Percentiles rank a stretch among this genome's conserved stretches.
Evolutionary conservation across 2,113 vertebrate genomes (phyloP).

Genomic region (Rattus rattus): DNA sequence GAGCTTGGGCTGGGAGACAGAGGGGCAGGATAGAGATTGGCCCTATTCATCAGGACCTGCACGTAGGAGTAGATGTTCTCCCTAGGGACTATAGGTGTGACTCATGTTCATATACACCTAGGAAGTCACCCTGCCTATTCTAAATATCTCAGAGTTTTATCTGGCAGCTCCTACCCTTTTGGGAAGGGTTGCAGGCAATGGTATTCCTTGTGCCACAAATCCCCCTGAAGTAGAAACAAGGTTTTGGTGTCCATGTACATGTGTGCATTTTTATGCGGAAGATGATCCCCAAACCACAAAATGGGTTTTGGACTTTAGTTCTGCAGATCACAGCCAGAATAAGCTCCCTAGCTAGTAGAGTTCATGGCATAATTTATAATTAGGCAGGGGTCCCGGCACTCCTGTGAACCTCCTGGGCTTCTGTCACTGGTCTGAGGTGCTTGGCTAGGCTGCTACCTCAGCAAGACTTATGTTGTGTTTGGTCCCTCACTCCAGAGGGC

Average conservation of each 20-base stretch:
- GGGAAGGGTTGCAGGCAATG: neutral
- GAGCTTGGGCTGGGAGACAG: neutral
- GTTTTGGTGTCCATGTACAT: neutral
- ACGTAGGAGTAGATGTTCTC: neutral
- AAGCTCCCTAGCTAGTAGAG: slow-evolving; percentile 53
- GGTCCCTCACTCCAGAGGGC: slow-evolving; percentile 60
- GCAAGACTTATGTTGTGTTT: slow-evolving; percentile 54
- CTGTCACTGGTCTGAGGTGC: slow-evolving; percentile 39
- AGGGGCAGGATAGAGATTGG: neutral
- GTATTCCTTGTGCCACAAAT: neutral
- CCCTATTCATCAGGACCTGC: neutral
- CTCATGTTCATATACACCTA: neutral
- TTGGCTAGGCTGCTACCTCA: slow-evolving; percentile 30
- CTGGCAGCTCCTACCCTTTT: neutral
- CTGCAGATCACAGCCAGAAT: neutral
- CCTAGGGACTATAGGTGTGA: neutral
- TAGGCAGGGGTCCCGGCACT: slow-evolving; percentile 56
- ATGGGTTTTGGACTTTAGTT: neutral
- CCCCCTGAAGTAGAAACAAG: slow-evolving; percentile 27
- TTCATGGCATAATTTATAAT: slow-evolving; percentile 72
- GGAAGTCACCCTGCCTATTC: neutral
- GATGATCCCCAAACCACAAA: neutral
- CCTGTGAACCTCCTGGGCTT: slow-evolving; percentile 40
- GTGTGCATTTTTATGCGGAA: neutral
- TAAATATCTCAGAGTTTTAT: slow-evolving; percentile 9